Conservation (phyloP, 1,140 invertebrate species). For the Penaeus indicus region DNA sequence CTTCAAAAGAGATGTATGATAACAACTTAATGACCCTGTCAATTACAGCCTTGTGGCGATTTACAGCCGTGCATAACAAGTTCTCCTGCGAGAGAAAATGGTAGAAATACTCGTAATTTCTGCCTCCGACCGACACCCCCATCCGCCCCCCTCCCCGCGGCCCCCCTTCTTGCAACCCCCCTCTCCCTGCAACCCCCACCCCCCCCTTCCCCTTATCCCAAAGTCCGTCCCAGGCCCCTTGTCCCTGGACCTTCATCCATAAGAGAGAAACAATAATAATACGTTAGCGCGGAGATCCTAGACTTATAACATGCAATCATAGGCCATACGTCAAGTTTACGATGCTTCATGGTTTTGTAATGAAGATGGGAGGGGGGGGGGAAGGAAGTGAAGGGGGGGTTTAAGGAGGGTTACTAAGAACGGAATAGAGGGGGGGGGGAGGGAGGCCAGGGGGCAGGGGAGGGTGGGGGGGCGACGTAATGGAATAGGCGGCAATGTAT, state of each 20-base stretch:
- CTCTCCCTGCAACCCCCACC: too few relatives aligned
- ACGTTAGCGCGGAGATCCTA: constrained; percentile 43
- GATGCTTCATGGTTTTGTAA: constrained; percentile 52
- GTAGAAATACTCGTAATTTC: constrained; percentile 6
- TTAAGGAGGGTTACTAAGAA: not conserved
- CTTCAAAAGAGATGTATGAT: too few relatives aligned
- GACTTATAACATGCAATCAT: constrained; percentile 57
- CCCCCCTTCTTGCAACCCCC: not conserved
- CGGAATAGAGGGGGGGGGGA: not conserved
- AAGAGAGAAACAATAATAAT: constrained; percentile 23
- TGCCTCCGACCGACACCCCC: not conserved
- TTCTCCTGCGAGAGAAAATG: too few relatives aligned
- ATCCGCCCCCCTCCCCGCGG: not conserved
- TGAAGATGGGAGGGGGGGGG: constrained; percentile 24
- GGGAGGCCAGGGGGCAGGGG: not conserved
- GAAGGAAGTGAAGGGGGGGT: constrained; percentile 19
- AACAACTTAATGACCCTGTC: too few relatives aligned
- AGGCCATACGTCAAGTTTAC: constrained; percentile 56
- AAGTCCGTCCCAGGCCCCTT: not conserved
- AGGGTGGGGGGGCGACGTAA: not conserved
- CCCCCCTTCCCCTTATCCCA: not conserved
- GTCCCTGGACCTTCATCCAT: not conserved
- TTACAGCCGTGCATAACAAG: too few relatives aligned
- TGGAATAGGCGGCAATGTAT: too few relatives aligned
- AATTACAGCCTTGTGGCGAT: too few relatives aligned